These are phyloP conservation scores for Globodera ellingtonae DNA, from an alignment of 1,140 invertebrate species.

Conservation along the genomic window DNA sequence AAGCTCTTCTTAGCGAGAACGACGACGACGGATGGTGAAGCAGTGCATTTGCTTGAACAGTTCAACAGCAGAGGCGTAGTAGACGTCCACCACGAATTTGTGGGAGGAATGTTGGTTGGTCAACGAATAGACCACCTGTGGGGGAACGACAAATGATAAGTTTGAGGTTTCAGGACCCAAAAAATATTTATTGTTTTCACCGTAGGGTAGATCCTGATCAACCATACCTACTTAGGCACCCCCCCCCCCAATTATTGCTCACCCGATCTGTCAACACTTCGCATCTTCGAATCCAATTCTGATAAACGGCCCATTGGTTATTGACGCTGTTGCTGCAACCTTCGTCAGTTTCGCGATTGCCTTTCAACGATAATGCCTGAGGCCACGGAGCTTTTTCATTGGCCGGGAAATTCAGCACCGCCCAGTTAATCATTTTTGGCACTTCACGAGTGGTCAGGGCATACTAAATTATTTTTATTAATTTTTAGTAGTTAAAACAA, in stretches of 20 bases:
- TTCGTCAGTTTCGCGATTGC: not conserved
- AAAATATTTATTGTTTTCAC: too few relatives aligned
- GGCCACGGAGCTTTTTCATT: not conserved
- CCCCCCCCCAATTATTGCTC: not conserved
- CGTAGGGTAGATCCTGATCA: too few relatives aligned
- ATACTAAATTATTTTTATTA: not conserved
- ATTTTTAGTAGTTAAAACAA: too few relatives aligned
- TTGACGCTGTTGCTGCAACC: not conserved
- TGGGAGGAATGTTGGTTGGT: not conserved
- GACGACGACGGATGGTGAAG: not conserved
- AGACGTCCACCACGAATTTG: not conserved
- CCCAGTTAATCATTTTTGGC: not conserved
- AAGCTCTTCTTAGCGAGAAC: not conserved
- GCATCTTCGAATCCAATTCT: not conserved
- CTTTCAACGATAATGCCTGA: not conserved
- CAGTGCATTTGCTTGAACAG: not conserved
- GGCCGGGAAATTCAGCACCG: not conserved
- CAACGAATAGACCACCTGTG: not conserved
- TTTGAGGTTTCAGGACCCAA: too few relatives aligned
- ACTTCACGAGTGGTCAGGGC: not conserved
- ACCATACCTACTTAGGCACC: too few relatives aligned
- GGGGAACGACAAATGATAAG: too few relatives aligned
- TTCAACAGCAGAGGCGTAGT: not conserved
- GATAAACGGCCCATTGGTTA: not conserved
- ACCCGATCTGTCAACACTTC: not conserved